These are phyloP conservation scores for Balanococcus diminutus DNA, from an alignment of 2,888 invertebrate species.

Conservation along the genomic window DNA sequence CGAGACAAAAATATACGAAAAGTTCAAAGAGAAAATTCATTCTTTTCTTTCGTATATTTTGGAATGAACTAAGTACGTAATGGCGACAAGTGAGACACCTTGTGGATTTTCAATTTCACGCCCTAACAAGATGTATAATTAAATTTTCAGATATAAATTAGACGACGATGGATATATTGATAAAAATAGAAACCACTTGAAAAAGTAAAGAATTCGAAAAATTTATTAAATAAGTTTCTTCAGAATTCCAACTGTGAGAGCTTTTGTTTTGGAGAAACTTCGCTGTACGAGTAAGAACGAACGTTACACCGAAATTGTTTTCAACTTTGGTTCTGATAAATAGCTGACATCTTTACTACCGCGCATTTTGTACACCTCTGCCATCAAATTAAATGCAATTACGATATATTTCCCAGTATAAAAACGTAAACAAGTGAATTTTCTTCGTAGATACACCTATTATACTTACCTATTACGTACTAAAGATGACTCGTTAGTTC, in stretches of 20 bases:
- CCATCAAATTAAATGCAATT: neutral
- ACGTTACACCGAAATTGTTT: neutral
- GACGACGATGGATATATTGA: neutral
- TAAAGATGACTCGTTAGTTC: neutral
- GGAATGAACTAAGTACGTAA: neutral
- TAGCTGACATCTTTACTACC: neutral
- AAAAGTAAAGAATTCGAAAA: neutral
- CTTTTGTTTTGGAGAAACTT: neutral
- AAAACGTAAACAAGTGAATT: neutral
- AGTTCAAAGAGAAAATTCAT: neutral
- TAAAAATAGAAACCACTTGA: neutral
- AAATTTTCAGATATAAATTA: neutral
- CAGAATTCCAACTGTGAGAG: neutral
- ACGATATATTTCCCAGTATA: neutral
- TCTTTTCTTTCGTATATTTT: neutral
- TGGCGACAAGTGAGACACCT: neutral
- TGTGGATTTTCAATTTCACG: neutral
- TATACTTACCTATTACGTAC: neutral
- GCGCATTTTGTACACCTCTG: neutral
- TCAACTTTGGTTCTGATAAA: neutral
- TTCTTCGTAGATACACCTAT: neutral
- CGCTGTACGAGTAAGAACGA: neutral
- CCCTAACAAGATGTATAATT: neutral
- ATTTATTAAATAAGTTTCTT: slow-evolving; percentile 11
- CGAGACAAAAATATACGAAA: neutral